phyloP scores from a whole-genome alignment of 2,113 vertebrate species.

The Propithecus coquereli region DNA sequence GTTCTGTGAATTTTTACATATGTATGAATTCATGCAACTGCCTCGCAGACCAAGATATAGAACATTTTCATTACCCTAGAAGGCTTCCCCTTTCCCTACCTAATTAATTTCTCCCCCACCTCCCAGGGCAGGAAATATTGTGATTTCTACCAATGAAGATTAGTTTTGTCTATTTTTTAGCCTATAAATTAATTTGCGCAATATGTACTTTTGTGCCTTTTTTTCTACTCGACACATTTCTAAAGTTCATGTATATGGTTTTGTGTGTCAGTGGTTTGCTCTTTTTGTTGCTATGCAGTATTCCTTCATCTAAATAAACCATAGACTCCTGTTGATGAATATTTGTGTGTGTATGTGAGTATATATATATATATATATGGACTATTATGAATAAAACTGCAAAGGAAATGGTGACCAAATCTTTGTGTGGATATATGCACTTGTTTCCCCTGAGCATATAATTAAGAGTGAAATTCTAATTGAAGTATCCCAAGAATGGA shows the following conservation, averaged over 20 bases:
- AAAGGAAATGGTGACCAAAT: background rate
- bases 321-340: background rate
- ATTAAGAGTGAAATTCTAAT: conserved; percentile 11
- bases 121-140: background rate
- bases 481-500: too few relatives aligned
- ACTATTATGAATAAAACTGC: background rate
- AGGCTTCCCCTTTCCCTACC: background rate
- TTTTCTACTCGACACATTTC: background rate
- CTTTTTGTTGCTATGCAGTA: background rate
- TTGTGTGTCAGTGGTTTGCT: background rate
- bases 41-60: background rate
- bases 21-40: background rate
- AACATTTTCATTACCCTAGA: background rate
- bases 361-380: background rate
- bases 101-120: background rate
- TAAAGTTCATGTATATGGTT: background rate
- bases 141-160: background rate
- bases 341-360: background rate
- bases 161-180: background rate
- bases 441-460: background rate
- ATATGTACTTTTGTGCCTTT: background rate
- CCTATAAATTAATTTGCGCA: background rate
- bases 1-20: background rate
- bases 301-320: background rate
- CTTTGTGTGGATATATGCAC: background rate